Evolutionary conservation across 2,113 vertebrate genomes (phyloP).

Genomic region (Geothlypis trichas): DNA sequence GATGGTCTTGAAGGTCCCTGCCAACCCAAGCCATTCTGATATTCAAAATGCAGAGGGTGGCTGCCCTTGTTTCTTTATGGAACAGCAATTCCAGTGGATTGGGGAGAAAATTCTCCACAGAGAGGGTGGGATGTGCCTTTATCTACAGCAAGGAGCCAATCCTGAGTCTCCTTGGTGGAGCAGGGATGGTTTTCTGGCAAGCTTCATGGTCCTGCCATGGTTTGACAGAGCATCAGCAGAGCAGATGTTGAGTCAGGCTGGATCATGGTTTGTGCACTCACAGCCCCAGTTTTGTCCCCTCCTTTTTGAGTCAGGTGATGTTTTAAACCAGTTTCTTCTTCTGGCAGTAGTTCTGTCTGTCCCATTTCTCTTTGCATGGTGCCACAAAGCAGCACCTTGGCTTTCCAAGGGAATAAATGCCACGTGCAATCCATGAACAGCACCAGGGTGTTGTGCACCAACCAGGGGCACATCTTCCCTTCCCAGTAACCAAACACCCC

Average conservation of each 20-base stretch:
- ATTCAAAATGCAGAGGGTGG: not conserved
- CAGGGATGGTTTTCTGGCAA: not conserved
- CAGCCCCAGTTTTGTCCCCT: not conserved
- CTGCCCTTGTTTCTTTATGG: not conserved
- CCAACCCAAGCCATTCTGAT: not conserved
- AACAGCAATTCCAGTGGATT: not conserved
- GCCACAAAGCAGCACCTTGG: not conserved
- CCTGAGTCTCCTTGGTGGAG: not conserved
- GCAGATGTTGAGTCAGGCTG: not conserved
- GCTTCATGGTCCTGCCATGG: not conserved
- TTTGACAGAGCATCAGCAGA: not conserved
- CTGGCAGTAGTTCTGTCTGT: not conserved
- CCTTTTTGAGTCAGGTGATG: not conserved
- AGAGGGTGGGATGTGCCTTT: not conserved
- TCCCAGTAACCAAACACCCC: not conserved
- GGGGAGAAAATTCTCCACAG: not conserved
- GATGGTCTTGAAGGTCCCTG: not conserved
- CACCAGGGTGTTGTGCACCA: not conserved
- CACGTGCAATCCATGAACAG: accelerated
- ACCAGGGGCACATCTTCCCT: not conserved
- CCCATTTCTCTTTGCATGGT: not conserved
- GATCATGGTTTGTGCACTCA: not conserved
- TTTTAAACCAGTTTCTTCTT: not conserved
- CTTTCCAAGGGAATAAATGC: not conserved
- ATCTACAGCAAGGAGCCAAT: not conserved